Percentiles rank a stretch among this genome's conserved stretches.
Conservation (phyloP, 2,797 vertebrate genomes). For the Bufotes viridis region DNA sequence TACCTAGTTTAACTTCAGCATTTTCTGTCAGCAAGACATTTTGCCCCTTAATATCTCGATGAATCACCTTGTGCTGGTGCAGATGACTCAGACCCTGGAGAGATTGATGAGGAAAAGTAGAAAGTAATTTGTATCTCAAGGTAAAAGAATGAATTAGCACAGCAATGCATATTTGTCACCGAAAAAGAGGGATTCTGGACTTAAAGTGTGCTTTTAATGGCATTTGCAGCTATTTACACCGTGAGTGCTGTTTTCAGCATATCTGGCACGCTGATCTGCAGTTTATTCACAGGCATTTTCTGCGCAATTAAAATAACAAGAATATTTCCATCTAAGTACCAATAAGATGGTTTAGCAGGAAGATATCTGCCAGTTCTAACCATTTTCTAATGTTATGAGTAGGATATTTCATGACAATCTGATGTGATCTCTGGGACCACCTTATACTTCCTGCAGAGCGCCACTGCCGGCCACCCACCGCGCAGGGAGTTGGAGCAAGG, state of each 20-base stretch:
- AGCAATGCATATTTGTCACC: conserved; percentile 30
- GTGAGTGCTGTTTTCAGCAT: background rate
- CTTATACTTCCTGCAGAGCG: too few species aligned
- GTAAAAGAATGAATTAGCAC: conserved; percentile 51
- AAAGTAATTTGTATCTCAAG: conserved; percentile 45
- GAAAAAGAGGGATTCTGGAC: background rate
- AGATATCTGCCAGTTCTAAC: background rate
- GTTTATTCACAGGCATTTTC: background rate
- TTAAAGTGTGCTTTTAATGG: background rate
- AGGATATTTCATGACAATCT: too few species aligned
- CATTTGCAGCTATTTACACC: background rate
- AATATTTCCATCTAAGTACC: background rate
- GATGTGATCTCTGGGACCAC: too few species aligned
- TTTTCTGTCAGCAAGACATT: conserved; percentile 96
- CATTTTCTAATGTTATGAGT: too few species aligned
- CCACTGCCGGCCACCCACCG: too few species aligned
- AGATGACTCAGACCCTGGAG: conserved; percentile 94
- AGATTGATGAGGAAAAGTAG: conserved; percentile 65
- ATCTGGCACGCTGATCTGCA: background rate
- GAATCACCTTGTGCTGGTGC: conserved; percentile 98
- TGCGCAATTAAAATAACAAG: background rate
- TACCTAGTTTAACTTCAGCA: conserved; percentile 96
- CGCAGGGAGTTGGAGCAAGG: too few species aligned
- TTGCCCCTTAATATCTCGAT: conserved; percentile 97
- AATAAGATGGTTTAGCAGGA: background rate